A percentile compares a stretch with the other conserved stretches of the same genome.
Evolutionary conservation across 2,888 invertebrate genomes (phyloP).

Genomic region (Camponotus fellah): DNA sequence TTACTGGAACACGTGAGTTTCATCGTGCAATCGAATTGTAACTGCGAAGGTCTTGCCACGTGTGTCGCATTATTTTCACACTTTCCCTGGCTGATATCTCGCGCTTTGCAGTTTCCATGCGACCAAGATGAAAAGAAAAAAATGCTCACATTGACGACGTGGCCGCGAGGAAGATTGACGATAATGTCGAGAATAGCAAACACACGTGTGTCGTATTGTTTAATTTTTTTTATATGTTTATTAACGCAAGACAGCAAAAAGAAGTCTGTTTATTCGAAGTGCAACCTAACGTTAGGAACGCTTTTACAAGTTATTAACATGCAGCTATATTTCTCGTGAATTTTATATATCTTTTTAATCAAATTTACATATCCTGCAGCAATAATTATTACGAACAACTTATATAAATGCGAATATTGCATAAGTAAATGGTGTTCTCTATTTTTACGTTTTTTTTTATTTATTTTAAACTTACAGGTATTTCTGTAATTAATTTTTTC

Average conservation of each 20-base stretch:
- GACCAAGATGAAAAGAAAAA: conserved; percentile 46
- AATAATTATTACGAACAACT: background rate
- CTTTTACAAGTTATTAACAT: conserved; percentile 17
- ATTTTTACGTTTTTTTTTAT: background rate
- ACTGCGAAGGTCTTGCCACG: conserved; percentile 57
- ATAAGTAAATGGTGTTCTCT: background rate
- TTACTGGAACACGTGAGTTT: conserved; percentile 32
- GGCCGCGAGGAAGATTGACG: background rate
- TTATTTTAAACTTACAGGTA: background rate
- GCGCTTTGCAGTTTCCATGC: conserved; percentile 49
- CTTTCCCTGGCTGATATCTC: conserved; percentile 50
- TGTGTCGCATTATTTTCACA: conserved; percentile 42
- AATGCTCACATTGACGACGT: conserved; percentile 21
- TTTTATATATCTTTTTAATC: background rate
- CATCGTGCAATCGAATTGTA: conserved; percentile 51
- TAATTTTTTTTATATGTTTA: background rate
- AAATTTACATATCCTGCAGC: background rate
- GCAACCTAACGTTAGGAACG: background rate
- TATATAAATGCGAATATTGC: background rate
- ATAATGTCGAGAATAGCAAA: conserved; percentile 15
- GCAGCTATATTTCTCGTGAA: background rate
- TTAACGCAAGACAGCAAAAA: background rate
- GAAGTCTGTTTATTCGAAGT: conserved; percentile 7
- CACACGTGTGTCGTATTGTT: background rate
- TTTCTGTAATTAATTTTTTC: background rate